A percentile compares a stretch with the other conserved stretches of the same genome.
These are phyloP conservation scores for Morpho helenor DNA, from an alignment of 2,888 invertebrate species.

Conservation along the genomic window DNA sequence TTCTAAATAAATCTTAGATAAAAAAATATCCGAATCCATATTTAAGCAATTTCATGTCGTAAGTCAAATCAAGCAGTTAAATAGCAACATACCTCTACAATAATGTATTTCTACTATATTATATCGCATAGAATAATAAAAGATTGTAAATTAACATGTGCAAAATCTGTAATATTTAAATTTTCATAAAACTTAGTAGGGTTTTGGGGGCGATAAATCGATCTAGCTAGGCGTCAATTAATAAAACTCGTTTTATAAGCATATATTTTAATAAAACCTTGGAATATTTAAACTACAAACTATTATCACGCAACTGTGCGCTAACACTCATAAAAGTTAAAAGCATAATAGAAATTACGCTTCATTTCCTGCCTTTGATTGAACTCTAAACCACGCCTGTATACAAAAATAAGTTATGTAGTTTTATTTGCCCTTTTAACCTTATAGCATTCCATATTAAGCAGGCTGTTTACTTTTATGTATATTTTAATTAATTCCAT, in stretches of 20 bases:
- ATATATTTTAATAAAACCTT: neutral
- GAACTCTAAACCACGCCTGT: constrained; percentile 50
- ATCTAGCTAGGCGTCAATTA: too few relatives aligned
- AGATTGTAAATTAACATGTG: too few relatives aligned
- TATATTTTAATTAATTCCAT: constrained; percentile 3
- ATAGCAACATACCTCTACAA: too few relatives aligned
- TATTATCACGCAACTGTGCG: constrained; percentile 13
- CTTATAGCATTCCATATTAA: constrained; percentile 4
- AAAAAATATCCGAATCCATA: too few relatives aligned
- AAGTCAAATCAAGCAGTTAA: too few relatives aligned
- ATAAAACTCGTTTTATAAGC: too few relatives aligned
- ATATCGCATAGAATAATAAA: too few relatives aligned
- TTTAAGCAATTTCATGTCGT: too few relatives aligned
- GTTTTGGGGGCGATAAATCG: too few relatives aligned
- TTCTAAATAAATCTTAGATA: too few relatives aligned
- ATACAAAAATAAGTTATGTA: constrained; percentile 22
- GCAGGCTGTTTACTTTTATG: constrained; percentile 1
- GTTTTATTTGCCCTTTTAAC: constrained; percentile 15
- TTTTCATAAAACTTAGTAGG: too few relatives aligned
- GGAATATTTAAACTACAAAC: constrained; percentile 5
- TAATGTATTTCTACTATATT: neutral
- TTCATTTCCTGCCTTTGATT: constrained; percentile 64
- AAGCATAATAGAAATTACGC: constrained; percentile 51
- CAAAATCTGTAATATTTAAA: too few relatives aligned
- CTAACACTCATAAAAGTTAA: constrained; percentile 21